Evolutionary conservation across 2,113 vertebrate genomes (phyloP), one percentile per base, ranked within the genome.

Genomic region (Cryptomyrus ogoouensis): DNA sequence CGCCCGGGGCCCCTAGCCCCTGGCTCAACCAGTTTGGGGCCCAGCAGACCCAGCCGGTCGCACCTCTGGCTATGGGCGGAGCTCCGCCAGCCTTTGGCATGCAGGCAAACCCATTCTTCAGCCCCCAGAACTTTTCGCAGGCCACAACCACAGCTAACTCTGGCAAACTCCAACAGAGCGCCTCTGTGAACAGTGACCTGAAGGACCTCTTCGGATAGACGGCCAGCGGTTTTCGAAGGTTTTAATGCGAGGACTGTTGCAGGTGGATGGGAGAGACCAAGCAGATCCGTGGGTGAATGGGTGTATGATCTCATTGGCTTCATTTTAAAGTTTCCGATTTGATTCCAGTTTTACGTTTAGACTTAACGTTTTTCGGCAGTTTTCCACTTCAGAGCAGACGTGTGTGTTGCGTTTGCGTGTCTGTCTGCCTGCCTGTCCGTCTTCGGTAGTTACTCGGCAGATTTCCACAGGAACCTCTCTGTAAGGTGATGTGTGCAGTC

Each of bases 51-150:
- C 93, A 97, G 93, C 96, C 96, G 2, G 88, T 93, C 24, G 53
- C 93, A 0, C 92, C 96, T 66, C 94, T 86, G 53, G 91, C 95
- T 2, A 95, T 96, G 92, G 92, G 96, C 88, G 97, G 95, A 83
- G 93, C 95, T 24, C 95, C 97, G 17, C 87, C 96, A 89, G 96
- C 96, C 39, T 99, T 99, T 90, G 97, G 97, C 74, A 94, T 98
- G 93, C 98, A 99, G 94, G 97, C 97, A 70, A 99, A 99, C 93
- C 98, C 98, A 80, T 99, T 99, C 95, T 99, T 98, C 94, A 97
- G 94, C 93, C 98, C 98, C 3, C 98, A 98, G 95, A 99, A 97
- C 97, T 98, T 98, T 88, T 93, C 97, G 92, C 98, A 98, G 93
- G 89, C 95, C 62, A 5, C 92, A 21, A 94, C 97, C 24, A 93